Evolutionary conservation across 2,113 vertebrate species (phyloP), one percentile per base, ranked within the genome.

Genomic region (Campylomormyrus numenius): DNA sequence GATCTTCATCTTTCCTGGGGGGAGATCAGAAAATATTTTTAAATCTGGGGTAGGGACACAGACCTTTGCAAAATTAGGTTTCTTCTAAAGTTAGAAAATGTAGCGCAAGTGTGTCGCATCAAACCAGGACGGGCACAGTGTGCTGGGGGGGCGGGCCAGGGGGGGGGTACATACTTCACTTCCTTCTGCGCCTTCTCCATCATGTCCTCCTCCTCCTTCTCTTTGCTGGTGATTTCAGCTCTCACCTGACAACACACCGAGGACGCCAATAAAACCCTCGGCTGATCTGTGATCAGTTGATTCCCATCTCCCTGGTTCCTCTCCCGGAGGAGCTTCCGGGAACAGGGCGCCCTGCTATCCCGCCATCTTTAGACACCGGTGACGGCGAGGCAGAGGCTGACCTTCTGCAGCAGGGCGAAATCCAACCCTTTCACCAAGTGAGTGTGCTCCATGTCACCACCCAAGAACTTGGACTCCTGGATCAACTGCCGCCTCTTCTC

Each of bases 381-480:
- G 58, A 1, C 2, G 9, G n/a, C n/a, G 1, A 58, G 31, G 19
- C 52, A 15, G 35, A 89, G 35, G 87, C 94, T 94, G 45, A 98
- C 98, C 97, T 99, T 99, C 94, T 99, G 98, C 92, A 99, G 93
- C 90, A 99, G 95, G 0, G 98, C 98, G 0, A 99, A 99, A 94
- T 99, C 98, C 94, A 99, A 94, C 90, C 98, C 98, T 93, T 99
- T 99, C 96, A 99, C 98, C 97, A 99, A 98, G 97, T 99, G 98
- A 96, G 98, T 99, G 92, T 99, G 98, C 94, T 99, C 98, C 98
- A 99, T 99, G 95, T 99, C 98, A 96, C 98, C 98, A 95, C 98
- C 98, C 97, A 99, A 97, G 93, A 99, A 99, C 95, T 99, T 99
- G 70, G 98, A 99, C 95, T 99, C 98, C 94, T 99, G 98, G 93